These are phyloP conservation scores for Branchinecta lynchi DNA, from an alignment of 1,140 invertebrate genomes.

Conservation along the genomic window DNA sequence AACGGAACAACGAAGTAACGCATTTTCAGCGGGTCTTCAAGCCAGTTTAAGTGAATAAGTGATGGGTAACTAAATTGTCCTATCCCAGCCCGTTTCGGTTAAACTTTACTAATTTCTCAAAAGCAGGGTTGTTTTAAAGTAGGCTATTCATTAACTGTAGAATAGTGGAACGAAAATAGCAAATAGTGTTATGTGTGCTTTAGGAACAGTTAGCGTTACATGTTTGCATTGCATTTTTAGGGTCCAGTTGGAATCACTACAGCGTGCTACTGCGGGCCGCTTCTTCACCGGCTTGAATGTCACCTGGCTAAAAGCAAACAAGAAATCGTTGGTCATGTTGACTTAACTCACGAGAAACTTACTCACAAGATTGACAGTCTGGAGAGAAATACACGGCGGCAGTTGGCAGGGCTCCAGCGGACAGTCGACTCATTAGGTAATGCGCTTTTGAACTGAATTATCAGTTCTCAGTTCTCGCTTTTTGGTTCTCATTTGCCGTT, in stretches of 20 bases:
- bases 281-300: constrained; percentile 71
- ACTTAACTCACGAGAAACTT: constrained; percentile 57
- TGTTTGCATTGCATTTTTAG: constrained; percentile 25
- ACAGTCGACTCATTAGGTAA: constrained; percentile 24
- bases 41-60: no score
- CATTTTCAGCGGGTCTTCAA: no score
- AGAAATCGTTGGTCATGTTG: constrained; percentile 65
- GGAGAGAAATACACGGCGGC: constrained; percentile 56
- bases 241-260: constrained; percentile 73
- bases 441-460: no score
- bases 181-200: neutral
- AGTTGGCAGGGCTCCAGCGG: constrained; percentile 52
- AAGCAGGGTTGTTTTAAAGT: neutral
- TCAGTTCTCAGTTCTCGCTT: no score
- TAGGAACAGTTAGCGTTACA: neutral
- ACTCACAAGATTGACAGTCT: constrained; percentile 58
- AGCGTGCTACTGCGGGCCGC: constrained; percentile 43
- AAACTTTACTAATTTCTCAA: neutral
- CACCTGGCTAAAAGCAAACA: constrained; percentile 67
- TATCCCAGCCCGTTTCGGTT: no score
- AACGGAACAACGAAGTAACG: no score
- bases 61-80: no score
- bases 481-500: no score
- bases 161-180: neutral
- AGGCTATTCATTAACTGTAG: neutral